Evolutionary conservation across 2,113 vertebrate species (phyloP).

Genomic region (Varanus komodoensis): DNA sequence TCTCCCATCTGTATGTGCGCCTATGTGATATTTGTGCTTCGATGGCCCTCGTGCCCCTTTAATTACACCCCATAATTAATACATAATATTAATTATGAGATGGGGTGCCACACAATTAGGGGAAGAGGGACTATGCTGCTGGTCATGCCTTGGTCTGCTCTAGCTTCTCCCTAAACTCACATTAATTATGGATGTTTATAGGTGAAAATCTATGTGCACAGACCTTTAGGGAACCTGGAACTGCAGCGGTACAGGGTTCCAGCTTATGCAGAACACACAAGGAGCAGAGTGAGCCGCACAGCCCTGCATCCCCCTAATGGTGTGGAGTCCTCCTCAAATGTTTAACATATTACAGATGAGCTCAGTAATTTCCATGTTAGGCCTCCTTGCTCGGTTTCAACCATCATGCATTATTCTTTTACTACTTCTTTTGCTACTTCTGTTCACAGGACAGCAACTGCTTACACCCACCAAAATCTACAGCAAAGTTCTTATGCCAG

Average conservation of each 20-base stretch:
- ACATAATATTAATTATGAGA: background rate
- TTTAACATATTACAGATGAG: background rate
- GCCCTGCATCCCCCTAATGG: background rate
- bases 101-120: background rate
- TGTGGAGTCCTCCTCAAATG: background rate
- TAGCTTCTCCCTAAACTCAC: background rate
- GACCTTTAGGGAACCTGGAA: background rate
- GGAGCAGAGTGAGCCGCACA: background rate
- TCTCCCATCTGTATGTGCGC: too few species aligned
- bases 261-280: background rate
- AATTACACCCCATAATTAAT: too few species aligned
- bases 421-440: conserved; percentile 9
- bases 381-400: background rate
- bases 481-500: conserved; percentile 85
- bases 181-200: background rate
- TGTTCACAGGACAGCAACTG: conserved; percentile 84
- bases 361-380: background rate
- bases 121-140: too few species aligned
- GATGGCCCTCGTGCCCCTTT: too few species aligned
- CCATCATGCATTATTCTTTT: background rate
- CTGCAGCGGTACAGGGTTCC: background rate
- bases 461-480: conserved; percentile 95
- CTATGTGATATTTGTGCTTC: background rate
- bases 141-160: background rate
- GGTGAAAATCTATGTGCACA: background rate